Evolutionary conservation across 1,140 invertebrate genomes (phyloP).

Genomic region (Cydia splendana): DNA sequence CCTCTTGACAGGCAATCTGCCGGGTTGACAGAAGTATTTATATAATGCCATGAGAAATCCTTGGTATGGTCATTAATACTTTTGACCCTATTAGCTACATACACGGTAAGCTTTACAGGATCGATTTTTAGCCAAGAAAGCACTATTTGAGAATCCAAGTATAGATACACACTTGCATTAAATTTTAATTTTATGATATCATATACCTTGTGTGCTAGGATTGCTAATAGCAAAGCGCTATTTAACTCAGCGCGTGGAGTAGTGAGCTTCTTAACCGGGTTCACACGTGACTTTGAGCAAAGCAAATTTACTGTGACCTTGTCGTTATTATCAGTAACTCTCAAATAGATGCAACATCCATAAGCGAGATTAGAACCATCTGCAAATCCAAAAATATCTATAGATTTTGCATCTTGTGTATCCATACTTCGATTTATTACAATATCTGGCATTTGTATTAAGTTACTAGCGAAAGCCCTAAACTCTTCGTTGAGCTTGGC

Average conservation of each 20-base stretch:
- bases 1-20: too few relatives aligned
- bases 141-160: slow-evolving; percentile 27
- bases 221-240: background rate
- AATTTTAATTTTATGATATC: slow-evolving; percentile 35
- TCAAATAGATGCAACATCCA: background rate
- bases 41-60: too few relatives aligned
- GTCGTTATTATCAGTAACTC: background rate
- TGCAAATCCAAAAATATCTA: background rate
- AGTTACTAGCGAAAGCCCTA: background rate
- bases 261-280: background rate
- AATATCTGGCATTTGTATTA: background rate
- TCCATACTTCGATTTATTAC: background rate
- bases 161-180: slow-evolving; percentile 6
- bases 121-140: slow-evolving; percentile 32
- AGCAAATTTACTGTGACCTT: background rate
- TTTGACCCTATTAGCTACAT: slow-evolving; percentile 33
- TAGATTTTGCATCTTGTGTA: background rate
- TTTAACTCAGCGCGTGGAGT: background rate
- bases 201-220: background rate
- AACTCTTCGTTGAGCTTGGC: background rate
- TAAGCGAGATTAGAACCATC: too few relatives aligned
- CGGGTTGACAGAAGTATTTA: too few relatives aligned
- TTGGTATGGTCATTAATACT: too few relatives aligned
- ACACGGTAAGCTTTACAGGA: slow-evolving; percentile 19
- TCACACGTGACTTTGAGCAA: background rate